These are phyloP conservation scores for Electrona antarctica DNA, from an alignment of 2,113 vertebrate species.

Conservation along the genomic window DNA sequence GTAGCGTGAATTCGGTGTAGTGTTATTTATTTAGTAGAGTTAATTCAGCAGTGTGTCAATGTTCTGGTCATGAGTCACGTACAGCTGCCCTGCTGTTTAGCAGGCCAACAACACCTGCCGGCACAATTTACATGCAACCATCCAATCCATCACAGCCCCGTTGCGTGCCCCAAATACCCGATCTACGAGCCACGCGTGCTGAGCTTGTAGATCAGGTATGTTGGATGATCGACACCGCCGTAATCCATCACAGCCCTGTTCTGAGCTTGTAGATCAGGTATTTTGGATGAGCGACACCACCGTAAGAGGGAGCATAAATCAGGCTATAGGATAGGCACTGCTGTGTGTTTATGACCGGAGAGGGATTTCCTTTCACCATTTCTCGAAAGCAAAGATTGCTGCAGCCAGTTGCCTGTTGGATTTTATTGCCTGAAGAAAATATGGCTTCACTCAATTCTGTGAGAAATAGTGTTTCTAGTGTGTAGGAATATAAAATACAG, in stretches of 20 bases:
- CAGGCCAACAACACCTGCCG: slow-evolving; percentile 58
- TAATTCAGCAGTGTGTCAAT: too few species aligned
- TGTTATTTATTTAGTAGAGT: too few species aligned
- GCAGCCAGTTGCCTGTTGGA: not conserved
- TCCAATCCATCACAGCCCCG: slow-evolving; percentile 50
- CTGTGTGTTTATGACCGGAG: slow-evolving; percentile 30
- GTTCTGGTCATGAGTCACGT: not conserved
- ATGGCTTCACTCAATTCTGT: not conserved
- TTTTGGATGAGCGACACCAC: too few species aligned
- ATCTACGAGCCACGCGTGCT: too few species aligned
- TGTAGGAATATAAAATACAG: not conserved
- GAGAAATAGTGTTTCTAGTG: not conserved
- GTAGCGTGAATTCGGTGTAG: too few species aligned
- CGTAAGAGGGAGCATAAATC: too few species aligned
- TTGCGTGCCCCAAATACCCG: too few species aligned
- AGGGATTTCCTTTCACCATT: slow-evolving; percentile 39
- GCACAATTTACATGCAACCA: slow-evolving; percentile 34
- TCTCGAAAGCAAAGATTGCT: slow-evolving; percentile 37
- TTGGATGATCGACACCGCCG: too few species aligned
- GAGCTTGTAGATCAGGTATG: too few species aligned
- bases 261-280: too few species aligned
- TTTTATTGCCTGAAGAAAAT: not conserved
- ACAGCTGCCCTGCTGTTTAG: slow-evolving; percentile 41
- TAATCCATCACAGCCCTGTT: slow-evolving; percentile 29
- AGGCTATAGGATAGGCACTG: not conserved